Conservation (phyloP, 2,888 invertebrate genomes). For the Nomada goodeniana region DNA sequence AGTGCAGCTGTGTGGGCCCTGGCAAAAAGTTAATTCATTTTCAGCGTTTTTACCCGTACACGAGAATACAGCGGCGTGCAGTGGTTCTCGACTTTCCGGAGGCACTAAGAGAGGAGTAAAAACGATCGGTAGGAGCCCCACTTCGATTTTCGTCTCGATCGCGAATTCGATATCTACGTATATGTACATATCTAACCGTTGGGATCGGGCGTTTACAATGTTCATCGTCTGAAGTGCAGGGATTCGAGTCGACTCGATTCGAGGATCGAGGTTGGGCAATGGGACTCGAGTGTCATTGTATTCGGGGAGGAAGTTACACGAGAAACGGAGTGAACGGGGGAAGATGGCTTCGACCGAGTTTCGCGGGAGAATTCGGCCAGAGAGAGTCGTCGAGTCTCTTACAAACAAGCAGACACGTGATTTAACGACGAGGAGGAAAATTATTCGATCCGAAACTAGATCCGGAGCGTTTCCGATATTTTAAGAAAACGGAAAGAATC, state of each 20-base stretch:
- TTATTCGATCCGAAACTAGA: background rate
- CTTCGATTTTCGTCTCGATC: constrained; percentile 7
- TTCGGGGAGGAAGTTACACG: constrained; percentile 35
- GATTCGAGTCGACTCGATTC: constrained; percentile 12
- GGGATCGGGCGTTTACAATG: constrained; percentile 25
- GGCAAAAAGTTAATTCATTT: constrained; percentile 82
- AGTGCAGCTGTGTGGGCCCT: constrained; percentile 64
- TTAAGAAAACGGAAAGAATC: too few relatives aligned
- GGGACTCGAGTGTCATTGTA: constrained; percentile 43
- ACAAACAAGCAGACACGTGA: constrained; percentile 28
- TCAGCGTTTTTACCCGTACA: constrained; percentile 80
- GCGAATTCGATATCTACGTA: constrained; percentile 37
- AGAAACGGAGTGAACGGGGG: constrained; percentile 11
- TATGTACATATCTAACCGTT: background rate
- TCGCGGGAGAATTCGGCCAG: constrained; percentile 7
- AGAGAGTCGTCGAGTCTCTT: constrained; percentile 24
- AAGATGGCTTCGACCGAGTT: constrained; percentile 11
- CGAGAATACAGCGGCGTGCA: constrained; percentile 73
- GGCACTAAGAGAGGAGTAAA: background rate
- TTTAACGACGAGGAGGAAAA: background rate
- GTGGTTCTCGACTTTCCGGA: constrained; percentile 69
- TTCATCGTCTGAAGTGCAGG: background rate
- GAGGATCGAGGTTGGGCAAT: constrained; percentile 38
- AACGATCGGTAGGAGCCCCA: background rate
- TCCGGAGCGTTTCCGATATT: too few relatives aligned